Percentiles rank a stretch among this genome's conserved stretches.
Evolutionary conservation across 2,113 vertebrate species (phyloP).

Genomic region (Leucosticte australis): DNA sequence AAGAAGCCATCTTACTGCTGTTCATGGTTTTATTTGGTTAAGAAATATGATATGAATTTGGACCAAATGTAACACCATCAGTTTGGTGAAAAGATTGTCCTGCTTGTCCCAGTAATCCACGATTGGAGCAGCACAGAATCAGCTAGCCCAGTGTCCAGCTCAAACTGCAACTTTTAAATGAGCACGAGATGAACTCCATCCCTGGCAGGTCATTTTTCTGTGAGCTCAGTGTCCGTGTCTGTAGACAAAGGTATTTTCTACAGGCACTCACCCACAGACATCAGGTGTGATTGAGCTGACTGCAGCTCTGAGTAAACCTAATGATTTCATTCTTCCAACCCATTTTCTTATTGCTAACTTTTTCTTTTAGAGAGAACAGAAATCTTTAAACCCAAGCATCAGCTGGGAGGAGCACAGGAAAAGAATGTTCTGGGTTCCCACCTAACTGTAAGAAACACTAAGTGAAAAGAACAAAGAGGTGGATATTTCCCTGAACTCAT

Average conservation of each 20-base stretch:
- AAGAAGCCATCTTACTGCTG: neutral
- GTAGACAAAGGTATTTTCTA: rapidly evolving
- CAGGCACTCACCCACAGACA: rapidly evolving
- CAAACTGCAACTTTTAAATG: neutral
- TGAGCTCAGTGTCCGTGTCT: neutral
- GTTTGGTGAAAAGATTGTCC: neutral
- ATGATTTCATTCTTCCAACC: neutral
- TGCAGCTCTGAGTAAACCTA: neutral
- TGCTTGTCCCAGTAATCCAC: neutral
- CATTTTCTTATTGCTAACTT: neutral
- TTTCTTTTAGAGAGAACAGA: neutral
- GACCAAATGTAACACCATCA: neutral
- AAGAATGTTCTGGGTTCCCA: neutral
- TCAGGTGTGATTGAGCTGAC: neutral
- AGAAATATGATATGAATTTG: rapidly evolving
- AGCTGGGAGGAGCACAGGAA: neutral
- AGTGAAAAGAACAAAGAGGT: slow-evolving; percentile 14
- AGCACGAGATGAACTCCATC: neutral
- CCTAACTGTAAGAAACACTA: slow-evolving; percentile 4
- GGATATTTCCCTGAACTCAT: neutral
- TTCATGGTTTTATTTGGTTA: neutral
- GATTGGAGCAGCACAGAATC: neutral
- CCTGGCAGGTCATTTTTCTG: neutral
- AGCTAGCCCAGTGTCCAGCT: neutral
- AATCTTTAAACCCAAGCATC: neutral